phyloP scores from a whole-genome alignment of 2,113 vertebrate species.

The Himantopus leucocephalus region DNA sequence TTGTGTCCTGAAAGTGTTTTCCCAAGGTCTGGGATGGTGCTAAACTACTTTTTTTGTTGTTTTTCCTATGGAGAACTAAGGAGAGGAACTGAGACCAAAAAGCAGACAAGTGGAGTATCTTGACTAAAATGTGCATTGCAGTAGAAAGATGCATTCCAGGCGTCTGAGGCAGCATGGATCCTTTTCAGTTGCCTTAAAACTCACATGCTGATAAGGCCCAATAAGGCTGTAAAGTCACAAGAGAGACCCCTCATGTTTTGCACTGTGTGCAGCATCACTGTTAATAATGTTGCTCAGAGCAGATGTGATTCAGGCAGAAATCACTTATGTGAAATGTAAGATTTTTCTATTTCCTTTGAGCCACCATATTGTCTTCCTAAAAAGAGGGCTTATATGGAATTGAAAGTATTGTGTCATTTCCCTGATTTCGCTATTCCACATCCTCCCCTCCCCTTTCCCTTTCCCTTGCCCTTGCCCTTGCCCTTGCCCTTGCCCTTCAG shows the following conservation, averaged over 20 bases:
- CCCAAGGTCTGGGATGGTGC: not conserved
- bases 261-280: not conserved
- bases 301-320: not conserved
- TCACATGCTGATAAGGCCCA: not conserved
- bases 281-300: not conserved
- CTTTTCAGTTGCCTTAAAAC: not conserved
- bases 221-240: rapidly evolving
- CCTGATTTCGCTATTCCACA: not conserved
- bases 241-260: not conserved
- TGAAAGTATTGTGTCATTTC: not conserved
- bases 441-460: too few species aligned
- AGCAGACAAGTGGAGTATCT: not conserved
- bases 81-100: not conserved
- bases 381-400: not conserved
- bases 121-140: not conserved
- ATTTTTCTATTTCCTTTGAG: not conserved
- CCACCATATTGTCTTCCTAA: not conserved
- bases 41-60: not conserved
- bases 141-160: not conserved
- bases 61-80: not conserved
- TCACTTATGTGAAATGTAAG: not conserved
- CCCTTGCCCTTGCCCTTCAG: too few species aligned
- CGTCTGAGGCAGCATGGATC: not conserved
- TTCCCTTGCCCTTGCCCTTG: too few species aligned
- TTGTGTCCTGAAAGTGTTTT: not conserved